Percentiles rank a stretch among this genome's conserved stretches.
Conservation (phyloP, 1,140 invertebrate species). For the Trypoxylus dichotomus region DNA sequence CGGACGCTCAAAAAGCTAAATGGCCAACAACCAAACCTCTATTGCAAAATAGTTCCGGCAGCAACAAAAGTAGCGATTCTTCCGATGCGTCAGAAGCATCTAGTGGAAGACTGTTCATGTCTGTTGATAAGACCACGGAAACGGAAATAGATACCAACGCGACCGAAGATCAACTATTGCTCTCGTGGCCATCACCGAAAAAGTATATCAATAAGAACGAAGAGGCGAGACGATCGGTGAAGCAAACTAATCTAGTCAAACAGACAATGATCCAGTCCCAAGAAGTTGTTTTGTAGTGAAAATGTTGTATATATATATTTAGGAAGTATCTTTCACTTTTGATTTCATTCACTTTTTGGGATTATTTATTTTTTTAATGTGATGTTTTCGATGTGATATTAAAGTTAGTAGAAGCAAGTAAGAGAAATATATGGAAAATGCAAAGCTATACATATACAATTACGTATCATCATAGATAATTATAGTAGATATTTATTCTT, state of each 20-base stretch:
- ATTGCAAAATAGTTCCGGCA: constrained; percentile 37
- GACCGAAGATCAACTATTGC: constrained; percentile 57
- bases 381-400: constrained; percentile 45
- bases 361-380: constrained; percentile 36
- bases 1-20: constrained; percentile 34
- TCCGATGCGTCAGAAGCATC: constrained; percentile 55
- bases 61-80: constrained; percentile 51
- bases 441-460: constrained; percentile 5
- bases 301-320: constrained; percentile 43
- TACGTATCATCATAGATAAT: background rate
- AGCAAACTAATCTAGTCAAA: constrained; percentile 23
- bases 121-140: constrained; percentile 43
- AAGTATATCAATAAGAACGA: constrained; percentile 41
- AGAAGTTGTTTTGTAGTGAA: constrained; percentile 33
- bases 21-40: constrained; percentile 41
- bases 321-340: constrained; percentile 28
- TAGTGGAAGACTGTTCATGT: constrained; percentile 47
- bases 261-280: constrained; percentile 19
- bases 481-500: background rate
- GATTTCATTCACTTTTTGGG: constrained; percentile 16
- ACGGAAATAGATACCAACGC: constrained; percentile 46
- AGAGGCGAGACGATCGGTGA: constrained; percentile 28
- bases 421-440: no score
- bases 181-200: constrained; percentile 55
- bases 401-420: constrained; percentile 24